phyloP scores from a whole-genome alignment of 2,797 vertebrate genomes.

The Potorous gilbertii region DNA sequence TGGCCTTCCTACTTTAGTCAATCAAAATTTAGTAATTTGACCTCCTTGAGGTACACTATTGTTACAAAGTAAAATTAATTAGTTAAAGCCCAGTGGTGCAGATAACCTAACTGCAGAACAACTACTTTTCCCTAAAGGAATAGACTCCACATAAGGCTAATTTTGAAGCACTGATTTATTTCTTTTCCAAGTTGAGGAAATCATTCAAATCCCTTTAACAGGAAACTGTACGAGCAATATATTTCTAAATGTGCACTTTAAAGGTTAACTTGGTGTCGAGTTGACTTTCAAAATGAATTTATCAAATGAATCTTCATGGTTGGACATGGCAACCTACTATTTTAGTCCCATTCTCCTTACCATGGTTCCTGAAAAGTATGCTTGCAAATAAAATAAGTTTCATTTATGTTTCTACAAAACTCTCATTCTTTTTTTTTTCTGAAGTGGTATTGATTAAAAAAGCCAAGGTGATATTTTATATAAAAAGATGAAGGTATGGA shows the following conservation, averaged over 20 bases:
- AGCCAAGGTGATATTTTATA: constrained; percentile 3
- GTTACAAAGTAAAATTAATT: constrained; percentile 66
- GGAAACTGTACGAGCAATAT: constrained; percentile 24
- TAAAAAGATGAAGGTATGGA: not conserved
- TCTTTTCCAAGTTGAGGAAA: constrained; percentile 16
- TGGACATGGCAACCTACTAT: constrained; percentile 42
- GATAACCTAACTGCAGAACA: constrained; percentile 50
- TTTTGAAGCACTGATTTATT: constrained; percentile 37
- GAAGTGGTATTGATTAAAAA: not conserved
- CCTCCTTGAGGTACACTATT: constrained; percentile 40
- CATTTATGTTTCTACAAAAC: constrained; percentile 18
- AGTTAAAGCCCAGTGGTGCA: constrained; percentile 37
- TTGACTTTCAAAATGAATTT: constrained; percentile 47
- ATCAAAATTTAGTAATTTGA: constrained; percentile 57
- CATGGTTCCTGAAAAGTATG: constrained; percentile 5
- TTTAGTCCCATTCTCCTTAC: not conserved
- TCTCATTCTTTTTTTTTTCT: not conserved
- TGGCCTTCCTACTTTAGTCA: constrained; percentile 29
- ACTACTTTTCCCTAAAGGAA: constrained; percentile 5
- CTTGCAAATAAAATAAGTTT: constrained; percentile 11
- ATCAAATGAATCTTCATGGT: constrained; percentile 50
- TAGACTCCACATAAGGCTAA: not conserved
- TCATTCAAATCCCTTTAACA: constrained; percentile 36
- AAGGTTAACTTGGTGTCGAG: constrained; percentile 44
- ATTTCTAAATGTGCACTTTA: constrained; percentile 60